Evolutionary conservation across 2,888 invertebrate species (phyloP), one percentile per base, ranked within the genome.

Genomic region (Ferrisia virgata): DNA sequence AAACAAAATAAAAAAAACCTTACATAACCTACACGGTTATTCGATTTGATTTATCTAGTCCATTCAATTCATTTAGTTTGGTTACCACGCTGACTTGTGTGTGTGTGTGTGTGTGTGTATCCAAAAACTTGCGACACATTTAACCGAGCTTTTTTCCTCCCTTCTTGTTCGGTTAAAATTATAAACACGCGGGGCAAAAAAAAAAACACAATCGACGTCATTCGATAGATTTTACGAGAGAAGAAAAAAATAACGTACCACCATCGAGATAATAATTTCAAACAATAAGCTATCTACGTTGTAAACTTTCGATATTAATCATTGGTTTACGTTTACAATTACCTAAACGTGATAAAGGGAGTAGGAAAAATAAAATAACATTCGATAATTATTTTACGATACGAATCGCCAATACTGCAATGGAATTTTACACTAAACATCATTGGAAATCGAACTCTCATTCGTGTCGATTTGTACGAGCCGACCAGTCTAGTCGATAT

Each of bases 21-120:
- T n/a, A 47, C 5, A 47, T 72, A 72, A 33, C 72, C 31, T 72
- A 72, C 28, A 15, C 8, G 33, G 72, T 33, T 15, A 72, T 72
- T 72, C 72, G 31, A n/a, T 15, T 72, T 72, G 72, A 72, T 72
- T 72, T 72, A 72, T 72, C 6, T 25, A 33, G n/a, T 72, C 72
- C n/a, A 72, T 31, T 72, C 72, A 31, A 72, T 72, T 72, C 72
- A 31, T 72, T 72, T 72, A 72, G 8, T n/a, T 25, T 3, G 22
- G 11, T 25, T 1, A 64, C 28, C 64, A 11, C 9, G 40, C 40
- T 40, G 3, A 18, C 25, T 64, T 64, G 11, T 25, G 9, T 6
- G 22, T 3, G n/a, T n/a, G n/a, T n/a, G n/a, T n/a, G n/a, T n/a
- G n/a, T n/a, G n/a, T n/a, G n/a, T n/a, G n/a, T n/a, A n/a, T n/a